Evolutionary conservation across 2,113 vertebrate species (phyloP).

Genomic region (Coreoperca whiteheadi): DNA sequence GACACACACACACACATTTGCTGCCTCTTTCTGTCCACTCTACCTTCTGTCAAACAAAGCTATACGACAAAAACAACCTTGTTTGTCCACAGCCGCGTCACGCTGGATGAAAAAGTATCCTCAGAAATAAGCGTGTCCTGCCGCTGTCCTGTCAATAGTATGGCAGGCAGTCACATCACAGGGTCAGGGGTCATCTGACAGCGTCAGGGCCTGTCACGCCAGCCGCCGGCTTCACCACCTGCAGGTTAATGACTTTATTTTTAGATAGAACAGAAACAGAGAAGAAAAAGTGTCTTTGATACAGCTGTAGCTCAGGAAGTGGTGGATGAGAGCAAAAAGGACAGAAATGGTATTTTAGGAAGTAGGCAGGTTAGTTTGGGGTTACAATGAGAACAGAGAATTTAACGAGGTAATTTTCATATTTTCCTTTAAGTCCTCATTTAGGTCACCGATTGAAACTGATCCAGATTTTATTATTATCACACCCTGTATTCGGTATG

Average conservation of each 20-base stretch:
- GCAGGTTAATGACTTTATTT: conserved; percentile 93
- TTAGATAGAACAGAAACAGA: conserved; percentile 79
- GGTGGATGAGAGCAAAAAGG: conserved; percentile 50
- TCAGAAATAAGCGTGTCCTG: conserved; percentile 85
- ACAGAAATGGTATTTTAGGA: conserved; percentile 61
- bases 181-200: conserved; percentile 77
- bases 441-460: conserved; percentile 5
- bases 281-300: conserved; percentile 74
- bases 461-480: conserved; percentile 19
- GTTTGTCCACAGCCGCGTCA: conserved; percentile 86
- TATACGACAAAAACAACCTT: conserved; percentile 87
- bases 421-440: conserved; percentile 14
- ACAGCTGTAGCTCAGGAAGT: conserved; percentile 76
- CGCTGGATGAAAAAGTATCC: conserved; percentile 70
- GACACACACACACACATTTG: conserved; percentile 25
- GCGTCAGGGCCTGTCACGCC: conserved; percentile 81
- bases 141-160: conserved; percentile 85
- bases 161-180: conserved; percentile 77
- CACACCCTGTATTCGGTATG: conserved; percentile 21
- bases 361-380: conserved; percentile 43
- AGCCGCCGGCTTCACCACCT: conserved; percentile 85
- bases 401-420: conserved; percentile 27
- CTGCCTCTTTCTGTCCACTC: conserved; percentile 35
- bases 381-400: conserved; percentile 40
- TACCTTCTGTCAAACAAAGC: conserved; percentile 60